Conservation (phyloP, 2,888 invertebrate species). For the Philonicus albiceps region DNA sequence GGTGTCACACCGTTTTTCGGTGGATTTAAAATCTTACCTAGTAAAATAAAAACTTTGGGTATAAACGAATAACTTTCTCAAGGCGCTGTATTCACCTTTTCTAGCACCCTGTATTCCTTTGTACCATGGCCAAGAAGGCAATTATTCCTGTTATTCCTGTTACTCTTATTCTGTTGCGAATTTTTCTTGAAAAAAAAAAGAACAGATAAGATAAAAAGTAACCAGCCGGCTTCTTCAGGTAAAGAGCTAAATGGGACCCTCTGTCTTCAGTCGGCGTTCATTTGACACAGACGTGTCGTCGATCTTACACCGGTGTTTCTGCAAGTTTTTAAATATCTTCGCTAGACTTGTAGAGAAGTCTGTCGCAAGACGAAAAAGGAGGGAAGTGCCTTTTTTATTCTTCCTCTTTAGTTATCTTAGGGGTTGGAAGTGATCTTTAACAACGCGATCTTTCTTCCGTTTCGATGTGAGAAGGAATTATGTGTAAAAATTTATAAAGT, state of each 20-base stretch:
- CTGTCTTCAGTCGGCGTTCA: conserved; percentile 22
- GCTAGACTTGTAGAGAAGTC: neutral
- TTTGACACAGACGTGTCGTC: neutral
- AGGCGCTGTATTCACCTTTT: neutral
- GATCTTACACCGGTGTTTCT: neutral
- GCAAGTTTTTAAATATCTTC: neutral
- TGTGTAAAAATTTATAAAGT: neutral
- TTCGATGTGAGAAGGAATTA: neutral
- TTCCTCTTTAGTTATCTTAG: neutral
- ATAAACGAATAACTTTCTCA: conserved; percentile 1
- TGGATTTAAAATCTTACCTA: neutral
- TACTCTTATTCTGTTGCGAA: conserved; percentile 19
- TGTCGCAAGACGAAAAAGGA: neutral
- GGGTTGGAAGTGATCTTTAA: neutral
- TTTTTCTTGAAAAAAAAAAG: conserved; percentile 11
- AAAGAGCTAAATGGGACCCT: neutral
- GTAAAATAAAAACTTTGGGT: neutral
- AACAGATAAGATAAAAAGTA: neutral
- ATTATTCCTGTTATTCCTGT: neutral
- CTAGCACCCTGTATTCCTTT: conserved; percentile 18
- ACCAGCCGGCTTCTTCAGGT: conserved; percentile 30
- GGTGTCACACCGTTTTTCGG: conserved; percentile 4
- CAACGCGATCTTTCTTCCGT: neutral
- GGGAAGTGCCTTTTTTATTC: neutral
- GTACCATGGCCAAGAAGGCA: neutral